Conservation (phyloP, 2,888 invertebrate genomes). For the Acanthosepion pharaonis region DNA sequence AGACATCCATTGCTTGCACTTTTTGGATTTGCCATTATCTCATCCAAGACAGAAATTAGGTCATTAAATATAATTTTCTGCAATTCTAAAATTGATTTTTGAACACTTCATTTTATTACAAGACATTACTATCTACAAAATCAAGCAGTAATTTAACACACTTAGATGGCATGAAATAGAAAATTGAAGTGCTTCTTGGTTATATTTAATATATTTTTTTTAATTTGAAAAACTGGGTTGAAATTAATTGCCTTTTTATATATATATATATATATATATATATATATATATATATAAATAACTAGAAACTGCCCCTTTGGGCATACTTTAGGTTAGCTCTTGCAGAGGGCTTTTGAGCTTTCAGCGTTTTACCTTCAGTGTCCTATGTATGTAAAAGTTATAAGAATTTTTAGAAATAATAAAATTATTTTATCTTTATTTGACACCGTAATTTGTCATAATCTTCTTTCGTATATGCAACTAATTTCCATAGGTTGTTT, state of each 20-base stretch:
- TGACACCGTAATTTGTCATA: too few relatives aligned
- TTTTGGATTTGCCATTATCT: neutral
- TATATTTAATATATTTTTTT: neutral
- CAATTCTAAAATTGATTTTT: neutral
- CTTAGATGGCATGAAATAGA: neutral
- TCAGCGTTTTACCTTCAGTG: too few relatives aligned
- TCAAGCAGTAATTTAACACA: neutral
- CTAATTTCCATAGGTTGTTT: too few relatives aligned
- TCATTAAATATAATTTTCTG: neutral
- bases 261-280: neutral
- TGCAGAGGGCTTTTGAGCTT: too few relatives aligned
- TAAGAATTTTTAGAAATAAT: too few relatives aligned
- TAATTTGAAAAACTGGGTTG: neutral
- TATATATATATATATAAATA: neutral
- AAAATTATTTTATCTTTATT: too few relatives aligned
- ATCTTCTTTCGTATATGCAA: too few relatives aligned
- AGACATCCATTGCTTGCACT: neutral
- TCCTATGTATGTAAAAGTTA: too few relatives aligned
- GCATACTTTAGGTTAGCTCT: too few relatives aligned
- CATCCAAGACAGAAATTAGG: neutral
- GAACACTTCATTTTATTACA: neutral
- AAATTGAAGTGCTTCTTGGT: neutral
- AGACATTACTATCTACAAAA: neutral
- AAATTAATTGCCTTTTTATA: neutral
- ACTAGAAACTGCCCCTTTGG: too few relatives aligned